A percentile compares a stretch with the other conserved stretches of the same genome.
Conservation (phyloP, 1,140 invertebrate genomes). For the Phocides pigmalion region DNA sequence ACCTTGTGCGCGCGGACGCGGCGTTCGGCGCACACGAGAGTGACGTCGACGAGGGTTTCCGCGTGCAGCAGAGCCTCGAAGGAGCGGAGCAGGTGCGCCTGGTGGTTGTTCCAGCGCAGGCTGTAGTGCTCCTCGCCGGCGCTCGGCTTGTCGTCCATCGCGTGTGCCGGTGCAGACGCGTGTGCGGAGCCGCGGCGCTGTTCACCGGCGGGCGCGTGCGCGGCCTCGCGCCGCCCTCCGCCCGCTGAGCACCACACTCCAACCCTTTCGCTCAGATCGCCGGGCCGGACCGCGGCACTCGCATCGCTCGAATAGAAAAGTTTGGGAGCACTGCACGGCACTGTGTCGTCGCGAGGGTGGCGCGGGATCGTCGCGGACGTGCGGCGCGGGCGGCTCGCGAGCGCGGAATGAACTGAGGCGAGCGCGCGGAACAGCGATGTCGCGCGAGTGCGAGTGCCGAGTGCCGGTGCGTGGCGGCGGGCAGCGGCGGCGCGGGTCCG, state of each 20-base stretch:
- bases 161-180: slow-evolving; percentile 60
- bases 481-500: slow-evolving; percentile 48
- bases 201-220: slow-evolving; percentile 61
- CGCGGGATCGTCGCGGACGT: slow-evolving; percentile 59
- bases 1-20: slow-evolving; percentile 94
- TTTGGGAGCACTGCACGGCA: slow-evolving; percentile 63
- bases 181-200: slow-evolving; percentile 57
- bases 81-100: slow-evolving; percentile 92
- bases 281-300: slow-evolving; percentile 58
- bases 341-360: slow-evolving; percentile 47
- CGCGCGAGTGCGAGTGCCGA: slow-evolving; percentile 42
- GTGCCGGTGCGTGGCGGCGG: slow-evolving; percentile 47
- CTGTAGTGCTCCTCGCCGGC: slow-evolving; percentile 91
- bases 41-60: slow-evolving; percentile 94
- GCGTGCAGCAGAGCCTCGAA: slow-evolving; percentile 93
- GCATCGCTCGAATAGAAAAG: slow-evolving; percentile 62
- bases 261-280: slow-evolving; percentile 72
- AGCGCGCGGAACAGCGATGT: slow-evolving; percentile 42
- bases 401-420: slow-evolving; percentile 52
- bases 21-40: slow-evolving; percentile 93
- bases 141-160: slow-evolving; percentile 73
- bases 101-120: slow-evolving; percentile 96
- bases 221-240: slow-evolving; percentile 66
- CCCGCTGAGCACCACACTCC: slow-evolving; percentile 61
- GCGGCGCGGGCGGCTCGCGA: slow-evolving; percentile 56